Evolutionary conservation across 1,140 invertebrate genomes (phyloP).

Genomic region (Calephelis virginiensis): DNA sequence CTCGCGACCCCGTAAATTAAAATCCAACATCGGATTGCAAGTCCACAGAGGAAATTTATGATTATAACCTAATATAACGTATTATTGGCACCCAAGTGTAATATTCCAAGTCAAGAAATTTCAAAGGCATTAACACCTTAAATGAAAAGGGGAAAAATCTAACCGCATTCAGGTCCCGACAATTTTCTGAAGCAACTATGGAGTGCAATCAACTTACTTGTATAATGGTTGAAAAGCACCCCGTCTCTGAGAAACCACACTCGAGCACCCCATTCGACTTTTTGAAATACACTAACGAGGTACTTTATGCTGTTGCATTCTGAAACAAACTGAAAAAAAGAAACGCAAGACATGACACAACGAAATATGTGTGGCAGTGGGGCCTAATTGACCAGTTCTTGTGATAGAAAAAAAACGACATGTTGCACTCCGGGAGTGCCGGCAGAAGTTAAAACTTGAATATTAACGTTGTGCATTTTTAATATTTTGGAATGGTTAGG

Average conservation of each 20-base stretch:
- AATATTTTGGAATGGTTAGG: too few species aligned
- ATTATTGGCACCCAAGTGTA: too few species aligned
- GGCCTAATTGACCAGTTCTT: too few species aligned
- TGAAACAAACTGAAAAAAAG: slow-evolving; percentile 33
- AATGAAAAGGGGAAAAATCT: slow-evolving; percentile 18
- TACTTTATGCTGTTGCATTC: slow-evolving; percentile 50
- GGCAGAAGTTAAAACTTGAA: too few species aligned
- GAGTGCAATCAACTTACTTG: slow-evolving; percentile 49
- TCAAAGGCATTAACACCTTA: slow-evolving; percentile 14
- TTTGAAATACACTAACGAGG: slow-evolving; percentile 67
- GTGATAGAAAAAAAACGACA: too few species aligned
- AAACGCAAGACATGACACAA: slow-evolving; percentile 11
- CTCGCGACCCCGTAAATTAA: too few species aligned
- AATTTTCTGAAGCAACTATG: slow-evolving; percentile 37
- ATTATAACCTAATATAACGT: too few species aligned
- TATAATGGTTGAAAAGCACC: slow-evolving; percentile 48
- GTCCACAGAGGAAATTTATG: too few species aligned
- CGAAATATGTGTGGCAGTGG: too few species aligned
- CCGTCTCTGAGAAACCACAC: slow-evolving; percentile 28
- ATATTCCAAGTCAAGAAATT: slow-evolving; percentile 7
- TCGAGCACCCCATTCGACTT: slow-evolving; percentile 44
- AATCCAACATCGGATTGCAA: too few species aligned
- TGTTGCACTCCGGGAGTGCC: too few species aligned
- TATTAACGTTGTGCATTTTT: too few species aligned
- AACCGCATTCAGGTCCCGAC: slow-evolving; percentile 24